A percentile compares a stretch with the other conserved stretches of the same genome.
phyloP scores from a whole-genome alignment of 2,797 vertebrate genomes.

The Lepus townsendii region DNA sequence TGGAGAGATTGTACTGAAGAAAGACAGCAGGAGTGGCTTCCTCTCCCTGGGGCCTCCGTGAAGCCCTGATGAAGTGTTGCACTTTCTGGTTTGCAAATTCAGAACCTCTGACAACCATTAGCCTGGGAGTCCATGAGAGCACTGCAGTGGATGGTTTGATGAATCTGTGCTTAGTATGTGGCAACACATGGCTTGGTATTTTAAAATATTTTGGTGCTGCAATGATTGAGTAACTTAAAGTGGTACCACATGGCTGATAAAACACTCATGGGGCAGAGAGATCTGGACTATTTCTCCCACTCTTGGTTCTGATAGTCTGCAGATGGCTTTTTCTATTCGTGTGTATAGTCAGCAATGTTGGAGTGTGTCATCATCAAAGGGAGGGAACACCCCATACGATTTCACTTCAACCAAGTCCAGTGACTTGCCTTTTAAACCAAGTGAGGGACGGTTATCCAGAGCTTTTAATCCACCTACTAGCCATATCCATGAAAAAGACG shows the following conservation, averaged over 20 bases:
- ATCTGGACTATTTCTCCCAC: constrained; percentile 78
- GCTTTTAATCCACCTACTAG: no score
- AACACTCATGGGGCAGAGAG: constrained; percentile 71
- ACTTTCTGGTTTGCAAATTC: constrained; percentile 23
- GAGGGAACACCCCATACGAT: constrained; percentile 44
- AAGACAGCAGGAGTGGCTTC: neutral
- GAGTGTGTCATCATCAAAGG: constrained; percentile 51
- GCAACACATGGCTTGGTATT: constrained; percentile 74
- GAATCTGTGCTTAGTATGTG: constrained; percentile 64
- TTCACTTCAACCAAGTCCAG: constrained; percentile 48
- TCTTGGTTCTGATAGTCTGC: constrained; percentile 51
- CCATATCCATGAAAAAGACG: neutral
- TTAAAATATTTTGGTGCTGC: constrained; percentile 66
- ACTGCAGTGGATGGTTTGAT: neutral
- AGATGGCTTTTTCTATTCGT: constrained; percentile 62
- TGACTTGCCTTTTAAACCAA: neutral
- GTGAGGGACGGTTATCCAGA: neutral
- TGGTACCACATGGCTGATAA: constrained; percentile 85
- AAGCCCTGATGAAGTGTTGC: neutral
- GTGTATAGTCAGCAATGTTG: constrained; percentile 62
- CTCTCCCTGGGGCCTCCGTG: neutral
- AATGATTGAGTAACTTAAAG: constrained; percentile 79
- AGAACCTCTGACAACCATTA: neutral
- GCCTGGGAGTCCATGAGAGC: neutral
- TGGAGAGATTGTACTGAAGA: neutral